Evolutionary conservation across 2,113 vertebrate genomes (phyloP), one percentile per base, ranked within the genome.

Genomic region (Perognathus longimembris): DNA sequence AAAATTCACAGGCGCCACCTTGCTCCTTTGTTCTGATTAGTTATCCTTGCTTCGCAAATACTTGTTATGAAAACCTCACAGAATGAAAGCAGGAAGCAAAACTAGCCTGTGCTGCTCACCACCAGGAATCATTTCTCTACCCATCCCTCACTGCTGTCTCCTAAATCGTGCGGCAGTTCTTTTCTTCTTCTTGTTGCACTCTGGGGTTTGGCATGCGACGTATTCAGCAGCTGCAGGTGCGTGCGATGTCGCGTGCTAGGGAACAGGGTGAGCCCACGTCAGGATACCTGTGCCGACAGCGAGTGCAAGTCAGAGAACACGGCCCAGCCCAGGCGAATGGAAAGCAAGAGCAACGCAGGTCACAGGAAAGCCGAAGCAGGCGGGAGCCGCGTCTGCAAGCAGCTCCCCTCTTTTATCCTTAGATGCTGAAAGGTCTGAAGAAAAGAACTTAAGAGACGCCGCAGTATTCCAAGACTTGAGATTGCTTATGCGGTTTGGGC

Each of bases 1-100:
- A 66, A 76, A 91, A 76, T 94, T 81, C 70, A 54, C 28, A 50
- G n/a, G 32, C n/a, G 24, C 26, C 59, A 70, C 42, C 32, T 71
- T 70, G 30, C 6, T 70, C 28, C 63, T 80, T 50, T 71, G 50
- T 38, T 28, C 75, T 70, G 59, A 32, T 50, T 85, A 36, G 28
- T 14, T 61, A 6, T 64, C 54, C 50, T 24, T 50, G 40, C 20
- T 70, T 76, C 90, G 70, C 85, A 87, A 95, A 81, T 66, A 90
- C 30, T 54, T 50, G 22, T 38, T 63, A 11, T 42, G 67, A 75
- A 75, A 70, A 75, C 2, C 45, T 24, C 45, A 15, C 32, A 89
- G 40, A 92, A 78, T 30, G n/a, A 71, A 90, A 5, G 63, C 32
- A 32, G 38, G 83, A 74, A 84, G 30, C 34, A 79, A 3, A 34